Evolutionary conservation across 92 coral and sea anemone species (phyloP), one percentile per base, ranked within the genome.

Genomic region (Zoanthus solanderi): DNA sequence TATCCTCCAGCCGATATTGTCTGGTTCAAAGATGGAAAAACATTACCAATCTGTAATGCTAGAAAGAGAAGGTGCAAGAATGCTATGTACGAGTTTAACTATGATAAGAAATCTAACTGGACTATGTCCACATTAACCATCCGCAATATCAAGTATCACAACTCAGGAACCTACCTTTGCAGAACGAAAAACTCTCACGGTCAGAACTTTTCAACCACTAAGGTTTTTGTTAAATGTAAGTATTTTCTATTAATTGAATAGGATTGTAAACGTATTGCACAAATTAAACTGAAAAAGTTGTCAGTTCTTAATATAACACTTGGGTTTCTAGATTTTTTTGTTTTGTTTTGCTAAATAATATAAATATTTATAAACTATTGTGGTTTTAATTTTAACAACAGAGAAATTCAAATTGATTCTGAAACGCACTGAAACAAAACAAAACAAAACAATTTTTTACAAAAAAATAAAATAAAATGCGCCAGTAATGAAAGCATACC

Each of bases 141-240:
- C 9, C 47, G 45, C n/a, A 71, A 71, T 7, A 78, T 83, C 65
- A 88, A 72, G 48, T 85, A 79, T 29, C 53, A 78, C 13, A 87
- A 91, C 67, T 87, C 56, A 45, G 94, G 91, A 31, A 72, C 16
- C 0, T 91, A 91, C 68, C 76, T 88, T 17, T 91, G 94, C 65
- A 46, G 50, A 42, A 79, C 94, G 0, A 79, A 46, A 32, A 91
- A 91, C 30, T 78, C 79, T 2, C 17, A 65, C 57, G 86, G 90
- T 4, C 16, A 83, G n/a, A 46, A 61, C 31, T 61, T 67, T 53
- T 77, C 60, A 53, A 83, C 76, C n/a, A 58, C 77, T 13, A 34
- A 74, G 31, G 84, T 85, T 0, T 78, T 58, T 13, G 75, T 88
- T 53, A 75, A 75, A 16, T 42, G 94, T 91, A 88, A 91, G 94